Conservation (phyloP, 2,797 vertebrate genomes). For the Dermochelys coriacea region DNA sequence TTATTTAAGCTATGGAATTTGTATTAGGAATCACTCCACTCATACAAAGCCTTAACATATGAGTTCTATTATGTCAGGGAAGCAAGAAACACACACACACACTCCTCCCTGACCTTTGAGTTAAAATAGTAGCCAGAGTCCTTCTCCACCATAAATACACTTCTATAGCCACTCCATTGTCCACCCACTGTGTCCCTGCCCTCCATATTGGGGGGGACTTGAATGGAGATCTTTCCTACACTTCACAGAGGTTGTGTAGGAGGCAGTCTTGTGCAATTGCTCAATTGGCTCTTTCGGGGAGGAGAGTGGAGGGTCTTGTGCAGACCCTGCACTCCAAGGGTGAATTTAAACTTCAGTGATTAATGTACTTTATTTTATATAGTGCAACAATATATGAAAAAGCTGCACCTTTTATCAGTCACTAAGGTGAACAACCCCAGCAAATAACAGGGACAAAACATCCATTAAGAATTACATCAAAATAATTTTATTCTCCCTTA, state of each 20-base stretch:
- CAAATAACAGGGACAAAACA: not conserved
- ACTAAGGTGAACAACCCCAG: not conserved
- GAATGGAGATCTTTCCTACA: not conserved
- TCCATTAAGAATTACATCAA: not conserved
- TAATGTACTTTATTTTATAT: not conserved
- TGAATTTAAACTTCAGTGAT: not conserved
- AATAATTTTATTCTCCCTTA: too few relatives aligned
- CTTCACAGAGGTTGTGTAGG: not conserved
- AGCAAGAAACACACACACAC: not conserved
- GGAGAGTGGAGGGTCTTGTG: too few relatives aligned
- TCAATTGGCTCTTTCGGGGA: not conserved
- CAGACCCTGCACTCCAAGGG: not conserved
- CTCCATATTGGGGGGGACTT: not conserved
- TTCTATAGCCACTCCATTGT: not conserved
- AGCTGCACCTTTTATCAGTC: not conserved
- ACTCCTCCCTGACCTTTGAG: too few relatives aligned
- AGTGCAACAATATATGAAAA: not conserved
- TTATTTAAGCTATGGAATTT: too few relatives aligned
- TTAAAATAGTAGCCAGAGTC: too few relatives aligned
- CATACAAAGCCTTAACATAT: not conserved
- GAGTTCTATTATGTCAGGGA: not conserved
- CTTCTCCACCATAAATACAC: too few relatives aligned
- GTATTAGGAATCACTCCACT: not conserved
- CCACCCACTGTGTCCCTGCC: not conserved
- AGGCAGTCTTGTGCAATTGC: too few relatives aligned